Evolutionary conservation across 2,113 vertebrate species (phyloP), one percentile per base, ranked within the genome.

Genomic region (Ophiodon elongatus): DNA sequence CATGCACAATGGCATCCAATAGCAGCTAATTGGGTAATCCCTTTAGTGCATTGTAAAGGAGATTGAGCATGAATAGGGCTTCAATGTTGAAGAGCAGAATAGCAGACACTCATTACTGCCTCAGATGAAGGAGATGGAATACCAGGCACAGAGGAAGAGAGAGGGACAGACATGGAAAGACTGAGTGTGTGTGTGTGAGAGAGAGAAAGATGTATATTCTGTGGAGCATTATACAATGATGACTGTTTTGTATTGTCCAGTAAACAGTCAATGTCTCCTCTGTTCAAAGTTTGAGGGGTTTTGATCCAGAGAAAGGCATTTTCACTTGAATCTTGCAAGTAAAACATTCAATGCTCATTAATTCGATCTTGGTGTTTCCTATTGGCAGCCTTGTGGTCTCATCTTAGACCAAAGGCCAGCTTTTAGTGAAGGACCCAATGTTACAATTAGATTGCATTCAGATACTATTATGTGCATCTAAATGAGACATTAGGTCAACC

Each of bases 21-120:
- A 89, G 88, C 62, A 87, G 89, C 93, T 94, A 95, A 93, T 94
- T 95, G 92, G 89, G 82, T 94, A 93, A 93, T 95, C 92, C 91
- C 91, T 93, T 94, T 94, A 92, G 91, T 85, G 89, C 85, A 93
- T 94, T 94, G 92, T 93, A 87, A 91, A 92, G 87, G 88, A 92
- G 91, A 93, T 91, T 85, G 86, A 92, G 90, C 92, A 91, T 92
- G 92, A 94, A 93, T 90, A 74, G 88, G 75, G 62, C 82, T 88
- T 90, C 86, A 75, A 25, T 85, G 83, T 65, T 88, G 88, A 91
- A 90, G 90, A 88, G 88, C 84, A 89, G 91, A 94, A 83, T 90
- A 91, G 70, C 93, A 93, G 90, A 92, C 88, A 88, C 88, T 94
- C 92, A 93, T 93, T 93, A 91, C 81, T 17, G 80, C 78, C 88